phyloP scores from a whole-genome alignment of 2,113 vertebrate genomes.

The Nyctereutes procyonoides region DNA sequence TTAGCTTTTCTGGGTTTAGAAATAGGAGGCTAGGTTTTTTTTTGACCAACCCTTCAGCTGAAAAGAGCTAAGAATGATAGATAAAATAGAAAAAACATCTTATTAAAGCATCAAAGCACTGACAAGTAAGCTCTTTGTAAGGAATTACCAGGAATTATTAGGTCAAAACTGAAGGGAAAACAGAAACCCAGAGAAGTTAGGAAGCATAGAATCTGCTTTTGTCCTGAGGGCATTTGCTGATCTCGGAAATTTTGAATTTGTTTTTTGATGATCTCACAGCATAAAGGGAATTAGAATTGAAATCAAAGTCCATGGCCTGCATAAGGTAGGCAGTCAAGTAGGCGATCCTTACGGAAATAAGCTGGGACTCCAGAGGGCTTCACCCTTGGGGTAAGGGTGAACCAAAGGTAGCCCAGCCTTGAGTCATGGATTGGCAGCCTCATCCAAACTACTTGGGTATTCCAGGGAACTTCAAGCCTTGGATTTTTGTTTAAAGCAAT shows the following conservation, averaged over 20 bases:
- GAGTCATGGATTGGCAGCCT: neutral
- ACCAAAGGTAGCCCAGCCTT: neutral
- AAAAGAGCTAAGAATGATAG: constrained; percentile 70
- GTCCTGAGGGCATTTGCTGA: constrained; percentile 63
- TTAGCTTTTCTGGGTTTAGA: constrained; percentile 51
- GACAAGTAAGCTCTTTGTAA: constrained; percentile 78
- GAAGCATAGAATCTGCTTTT: constrained; percentile 25
- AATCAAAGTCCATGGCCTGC: neutral
- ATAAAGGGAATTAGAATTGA: constrained; percentile 23
- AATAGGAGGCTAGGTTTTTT: constrained; percentile 45
- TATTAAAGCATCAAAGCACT: constrained; percentile 80
- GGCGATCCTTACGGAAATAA: neutral
- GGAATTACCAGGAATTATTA: constrained; percentile 80
- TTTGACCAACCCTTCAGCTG: constrained; percentile 43
- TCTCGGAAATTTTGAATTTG: constrained; percentile 56
- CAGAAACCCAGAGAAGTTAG: constrained; percentile 59
- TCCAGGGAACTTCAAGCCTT: neutral
- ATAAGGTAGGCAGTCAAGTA: neutral
- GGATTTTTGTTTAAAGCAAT: neutral
- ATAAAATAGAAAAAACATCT: constrained; percentile 72
- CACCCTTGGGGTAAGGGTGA: neutral
- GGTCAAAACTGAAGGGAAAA: constrained; percentile 79
- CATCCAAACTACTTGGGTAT: neutral
- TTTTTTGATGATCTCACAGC: constrained; percentile 53
- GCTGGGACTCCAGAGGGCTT: neutral